Evolutionary conservation across 2,888 invertebrate species (phyloP).

Genomic region (Lochmaea crataegi): DNA sequence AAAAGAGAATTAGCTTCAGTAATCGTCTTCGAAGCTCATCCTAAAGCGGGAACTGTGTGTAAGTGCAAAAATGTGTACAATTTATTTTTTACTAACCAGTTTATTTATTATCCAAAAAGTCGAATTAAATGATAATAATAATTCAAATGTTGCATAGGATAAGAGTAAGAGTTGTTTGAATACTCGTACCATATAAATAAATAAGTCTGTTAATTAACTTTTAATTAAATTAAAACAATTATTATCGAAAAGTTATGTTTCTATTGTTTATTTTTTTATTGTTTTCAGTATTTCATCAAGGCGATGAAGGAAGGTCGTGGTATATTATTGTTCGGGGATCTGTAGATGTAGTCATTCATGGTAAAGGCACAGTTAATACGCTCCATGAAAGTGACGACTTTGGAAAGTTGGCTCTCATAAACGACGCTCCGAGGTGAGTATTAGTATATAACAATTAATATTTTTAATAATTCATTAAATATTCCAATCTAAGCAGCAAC

Average conservation of each 20-base stretch:
- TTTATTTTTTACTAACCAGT: no score
- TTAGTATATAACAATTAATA: slow-evolving; percentile 15
- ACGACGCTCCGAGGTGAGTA: slow-evolving; percentile 82
- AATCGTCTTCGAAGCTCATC: slow-evolving; percentile 83
- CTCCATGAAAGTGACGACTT: slow-evolving; percentile 89
- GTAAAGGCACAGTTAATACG: slow-evolving; percentile 85
- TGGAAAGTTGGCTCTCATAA: slow-evolving; percentile 86
- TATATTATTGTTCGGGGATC: slow-evolving; percentile 86
- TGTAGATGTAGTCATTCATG: slow-evolving; percentile 86
- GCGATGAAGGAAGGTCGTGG: slow-evolving; percentile 87
- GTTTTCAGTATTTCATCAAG: slow-evolving; percentile 81
- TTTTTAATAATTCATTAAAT: neutral
- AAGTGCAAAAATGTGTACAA: slow-evolving; percentile 63
- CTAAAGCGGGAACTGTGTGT: slow-evolving; percentile 81
- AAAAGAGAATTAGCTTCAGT: slow-evolving; percentile 84
- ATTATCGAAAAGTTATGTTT: neutral
- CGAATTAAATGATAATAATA: no score
- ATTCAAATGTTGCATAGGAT: no score
- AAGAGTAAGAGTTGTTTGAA: no score
- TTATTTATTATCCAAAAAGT: no score
- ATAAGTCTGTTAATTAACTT: no score
- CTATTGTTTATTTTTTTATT: slow-evolving; percentile 25
- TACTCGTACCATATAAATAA: no score
- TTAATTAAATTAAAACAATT: neutral
- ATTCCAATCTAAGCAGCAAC: no score